These are phyloP conservation scores for Sinelater perroti DNA, from an alignment of 2,888 invertebrate genomes.

Conservation along the genomic window DNA sequence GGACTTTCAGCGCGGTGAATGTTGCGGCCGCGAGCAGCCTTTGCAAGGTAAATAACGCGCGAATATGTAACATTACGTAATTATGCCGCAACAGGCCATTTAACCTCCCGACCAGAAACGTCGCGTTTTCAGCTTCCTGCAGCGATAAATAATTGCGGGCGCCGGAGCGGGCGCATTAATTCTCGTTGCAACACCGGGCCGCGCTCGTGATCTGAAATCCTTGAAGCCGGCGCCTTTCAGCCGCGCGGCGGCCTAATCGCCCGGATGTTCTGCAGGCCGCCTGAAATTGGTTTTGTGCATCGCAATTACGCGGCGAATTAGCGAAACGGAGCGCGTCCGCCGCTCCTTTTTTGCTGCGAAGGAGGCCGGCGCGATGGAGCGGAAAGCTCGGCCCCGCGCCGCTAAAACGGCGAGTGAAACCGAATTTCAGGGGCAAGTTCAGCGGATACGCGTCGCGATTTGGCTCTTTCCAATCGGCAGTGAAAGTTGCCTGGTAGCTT, in stretches of 20 bases:
- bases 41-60: constrained; percentile 8
- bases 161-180: neutral
- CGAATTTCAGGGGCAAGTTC: no score
- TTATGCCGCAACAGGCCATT: constrained; percentile 18
- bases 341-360: no score
- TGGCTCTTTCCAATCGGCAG: no score
- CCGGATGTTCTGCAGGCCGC: neutral
- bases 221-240: neutral
- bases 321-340: no score
- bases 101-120: constrained; percentile 13
- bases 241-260: neutral
- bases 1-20: no score
- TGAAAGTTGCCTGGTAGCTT: no score
- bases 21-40: no score
- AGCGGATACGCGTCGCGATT: no score
- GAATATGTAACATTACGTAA: constrained; percentile 23
- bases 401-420: no score
- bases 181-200: neutral
- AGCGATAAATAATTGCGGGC: constrained; percentile 4
- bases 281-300: neutral
- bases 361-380: no score
- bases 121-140: constrained; percentile 13
- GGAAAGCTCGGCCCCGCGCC: no score
- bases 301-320: neutral
- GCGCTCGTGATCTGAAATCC: neutral